Conservation (phyloP, 2,888 invertebrate species). For the Nemotelus pantherinus region DNA sequence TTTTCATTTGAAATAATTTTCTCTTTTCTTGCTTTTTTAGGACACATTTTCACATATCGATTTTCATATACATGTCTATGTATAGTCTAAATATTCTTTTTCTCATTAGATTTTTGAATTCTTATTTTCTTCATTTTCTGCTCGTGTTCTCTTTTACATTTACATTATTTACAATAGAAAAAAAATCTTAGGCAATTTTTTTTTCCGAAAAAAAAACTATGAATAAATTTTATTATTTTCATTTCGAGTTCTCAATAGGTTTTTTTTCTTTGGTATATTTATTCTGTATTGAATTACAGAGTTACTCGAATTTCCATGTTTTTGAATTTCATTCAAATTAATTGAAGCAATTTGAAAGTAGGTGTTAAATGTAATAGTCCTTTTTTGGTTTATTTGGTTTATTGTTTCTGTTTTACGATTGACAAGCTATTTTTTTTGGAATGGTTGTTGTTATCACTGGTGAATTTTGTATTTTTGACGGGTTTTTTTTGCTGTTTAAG, state of each 20-base stretch:
- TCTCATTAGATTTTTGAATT: neutral
- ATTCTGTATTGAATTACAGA: neutral
- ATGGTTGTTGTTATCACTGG: too few relatives aligned
- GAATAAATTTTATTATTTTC: neutral
- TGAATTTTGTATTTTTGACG: too few relatives aligned
- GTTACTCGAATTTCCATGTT: too few relatives aligned
- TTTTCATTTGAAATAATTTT: neutral
- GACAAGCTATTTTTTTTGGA: too few relatives aligned
- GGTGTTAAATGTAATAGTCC: too few relatives aligned
- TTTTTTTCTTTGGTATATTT: constrained; percentile 10
- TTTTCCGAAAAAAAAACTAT: neutral
- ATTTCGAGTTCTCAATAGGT: neutral
- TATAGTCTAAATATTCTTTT: constrained; percentile 39
- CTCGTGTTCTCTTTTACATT: constrained; percentile 7
- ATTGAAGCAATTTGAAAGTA: too few relatives aligned
- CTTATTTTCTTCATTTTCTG: neutral
- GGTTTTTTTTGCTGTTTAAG: too few relatives aligned
- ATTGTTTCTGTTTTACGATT: too few relatives aligned
- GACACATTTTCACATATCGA: constrained; percentile 42
- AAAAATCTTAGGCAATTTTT: constrained; percentile 4
- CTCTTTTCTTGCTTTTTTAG: neutral
- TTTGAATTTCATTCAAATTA: too few relatives aligned
- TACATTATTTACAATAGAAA: constrained; percentile 45
- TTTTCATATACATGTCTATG: constrained; percentile 25
- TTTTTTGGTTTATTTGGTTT: too few relatives aligned